phyloP scores from a whole-genome alignment of 92 coral and sea anemone species.

The Palythoa caribaeorum region DNA sequence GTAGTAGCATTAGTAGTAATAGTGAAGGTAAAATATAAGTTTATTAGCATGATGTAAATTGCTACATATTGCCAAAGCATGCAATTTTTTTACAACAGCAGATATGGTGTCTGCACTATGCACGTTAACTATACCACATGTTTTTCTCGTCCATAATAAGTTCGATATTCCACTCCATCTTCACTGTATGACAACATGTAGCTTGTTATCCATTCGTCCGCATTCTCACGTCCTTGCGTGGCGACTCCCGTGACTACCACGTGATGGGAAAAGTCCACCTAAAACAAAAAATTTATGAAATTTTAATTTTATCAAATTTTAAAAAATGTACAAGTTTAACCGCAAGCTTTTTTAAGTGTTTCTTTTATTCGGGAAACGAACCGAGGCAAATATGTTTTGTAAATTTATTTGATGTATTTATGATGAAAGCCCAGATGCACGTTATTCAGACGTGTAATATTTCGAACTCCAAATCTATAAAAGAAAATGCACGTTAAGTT shows the following conservation, averaged over 20 bases:
- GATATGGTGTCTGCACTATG: neutral
- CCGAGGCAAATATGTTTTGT: no score
- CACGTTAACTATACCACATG: neutral
- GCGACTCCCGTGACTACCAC: conserved; percentile 29
- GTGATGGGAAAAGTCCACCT: conserved; percentile 19
- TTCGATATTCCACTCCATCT: conserved; percentile 13
- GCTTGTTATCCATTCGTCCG: conserved; percentile 33
- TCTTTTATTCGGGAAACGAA: no score
- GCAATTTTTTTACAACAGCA: no score
- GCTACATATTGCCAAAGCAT: no score
- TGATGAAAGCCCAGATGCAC: no score
- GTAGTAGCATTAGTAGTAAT: no score
- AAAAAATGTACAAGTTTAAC: neutral
- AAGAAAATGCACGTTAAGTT: no score
- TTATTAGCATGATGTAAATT: no score
- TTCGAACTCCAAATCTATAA: no score
- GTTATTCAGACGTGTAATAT: no score
- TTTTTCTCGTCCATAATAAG: conserved; percentile 22
- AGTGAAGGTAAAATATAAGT: neutral
- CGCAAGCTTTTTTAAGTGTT: no score
- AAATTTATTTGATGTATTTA: no score
- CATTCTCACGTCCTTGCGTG: conserved; percentile 38
- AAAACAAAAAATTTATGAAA: neutral
- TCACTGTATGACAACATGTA: conserved; percentile 21
- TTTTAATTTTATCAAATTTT: neutral